These are phyloP conservation scores for Sus cebifrons DNA, from an alignment of 2,797 vertebrate genomes.

Conservation along the genomic window DNA sequence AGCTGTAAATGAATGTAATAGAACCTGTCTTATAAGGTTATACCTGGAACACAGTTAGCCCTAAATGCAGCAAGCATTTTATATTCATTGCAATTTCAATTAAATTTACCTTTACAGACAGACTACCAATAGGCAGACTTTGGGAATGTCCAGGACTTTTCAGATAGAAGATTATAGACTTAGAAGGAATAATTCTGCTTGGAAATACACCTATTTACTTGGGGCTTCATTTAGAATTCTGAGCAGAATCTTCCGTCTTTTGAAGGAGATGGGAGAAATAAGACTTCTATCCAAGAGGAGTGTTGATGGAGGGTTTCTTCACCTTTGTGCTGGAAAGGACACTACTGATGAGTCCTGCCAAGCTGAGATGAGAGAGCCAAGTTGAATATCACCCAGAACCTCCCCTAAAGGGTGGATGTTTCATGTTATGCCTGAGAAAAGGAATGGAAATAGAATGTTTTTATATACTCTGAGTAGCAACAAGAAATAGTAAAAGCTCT, in stretches of 20 bases:
- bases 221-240: not conserved
- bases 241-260: not conserved
- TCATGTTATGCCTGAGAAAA: not conserved
- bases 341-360: not conserved
- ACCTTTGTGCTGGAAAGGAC: not conserved
- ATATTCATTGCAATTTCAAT: not conserved
- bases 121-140: not conserved
- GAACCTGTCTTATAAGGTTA: not conserved
- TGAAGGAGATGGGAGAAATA: conserved; percentile 1
- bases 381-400: not conserved
- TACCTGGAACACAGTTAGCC: not conserved
- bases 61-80: not conserved
- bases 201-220: conserved; percentile 17
- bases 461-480: not conserved
- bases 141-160: not conserved
- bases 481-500: not conserved
- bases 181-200: not conserved
- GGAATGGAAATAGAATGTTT: not conserved
- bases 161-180: not conserved
- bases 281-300: not conserved
- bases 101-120: conserved; percentile 25
- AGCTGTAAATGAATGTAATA: not conserved
- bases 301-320: not conserved
- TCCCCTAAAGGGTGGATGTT: not conserved
- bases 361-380: not conserved